Base-by-base conservation (phyloP, 2,797 vertebrate species). In the Ptychadena robeensis region DNA sequence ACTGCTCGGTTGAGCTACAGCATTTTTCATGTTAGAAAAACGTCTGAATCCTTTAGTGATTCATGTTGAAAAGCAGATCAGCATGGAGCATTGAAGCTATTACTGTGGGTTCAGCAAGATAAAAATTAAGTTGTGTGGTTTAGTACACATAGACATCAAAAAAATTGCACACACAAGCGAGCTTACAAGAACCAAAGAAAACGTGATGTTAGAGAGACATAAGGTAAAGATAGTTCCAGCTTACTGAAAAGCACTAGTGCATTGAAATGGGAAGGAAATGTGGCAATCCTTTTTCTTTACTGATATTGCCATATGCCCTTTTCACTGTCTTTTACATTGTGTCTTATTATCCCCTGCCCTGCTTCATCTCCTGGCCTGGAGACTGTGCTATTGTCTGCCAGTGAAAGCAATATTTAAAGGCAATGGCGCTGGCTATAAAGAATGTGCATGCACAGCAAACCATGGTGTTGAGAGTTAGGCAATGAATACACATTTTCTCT, bases 51-150 rank as follows among this genome's bases (percentile, higher is more conserved):
- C 75, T 38, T n/a, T 30, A 77, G 74, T 67, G 38, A 53, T 66
- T 65, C n/a, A 59, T 12, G 66, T 28, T 44, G 28, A 40, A 77
- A 66, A 66, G 1, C 27, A 65, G 28, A 40, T 67, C 64, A 78
- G 74, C 63, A 48, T 77, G 61, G 28, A 65, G 27, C 35, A 76
- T 77, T 37, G 31, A 67, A 27, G 27, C 38, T 77, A 77, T 77
- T 66, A 77, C 38, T 32, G 44, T 66, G 22, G 63, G 74, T 77
- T 78, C 63, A 66, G 74, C 40, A 34, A 25, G 38, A 64, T 66
- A 77, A 34, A 66, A 78, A 67, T 67, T 31, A 78, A 67, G 38
- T 48, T 78, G 61, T 78, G 65, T 66, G 38, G 38, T 48, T 32
- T 28, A 75, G 37, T 53, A 74, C 34, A 32, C 48, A 48, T 37